Evolutionary conservation across 1,140 invertebrate genomes (phyloP), one percentile per base, ranked within the genome.

Genomic region (Adoxophyes honmai): DNA sequence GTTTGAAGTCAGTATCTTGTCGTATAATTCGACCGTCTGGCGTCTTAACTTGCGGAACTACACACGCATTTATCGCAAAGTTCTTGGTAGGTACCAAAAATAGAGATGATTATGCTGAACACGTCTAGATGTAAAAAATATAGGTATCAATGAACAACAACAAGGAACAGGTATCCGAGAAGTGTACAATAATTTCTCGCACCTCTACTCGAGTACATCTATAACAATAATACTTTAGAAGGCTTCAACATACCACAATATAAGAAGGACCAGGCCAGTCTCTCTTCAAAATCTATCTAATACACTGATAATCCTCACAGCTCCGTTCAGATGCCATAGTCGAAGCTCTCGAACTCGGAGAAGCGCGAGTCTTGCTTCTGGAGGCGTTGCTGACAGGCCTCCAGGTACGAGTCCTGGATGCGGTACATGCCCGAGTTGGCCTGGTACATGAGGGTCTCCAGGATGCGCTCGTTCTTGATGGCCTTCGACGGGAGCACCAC

Each of bases 371-470:
- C 95, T 86, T 97, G 96, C 88, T 96, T 96, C 78, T 96, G 93
- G 73, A 97, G 89, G 70, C 94, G 92, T 81, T 94, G 94, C 66
- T 96, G 94, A 81, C 96, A 98, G 59, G 95, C 96, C 86, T 97
- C 95, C 62, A 98, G 84, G 73, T 95, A 96, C 42, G 92, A 93
- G 74, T 97, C 96, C 74, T 97, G 95, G 73, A 98, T 96, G 33
- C 96, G 91, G 86, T 97, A 98, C 90, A 97, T 97, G 16, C 97
- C 97, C 0, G 96, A 94, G 81, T 97, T 97, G 33, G 96, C 96
- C 90, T 98, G 97, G 77, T 94, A 95, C 94, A 97, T 96, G 16
- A 98, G 89, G 0, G 97, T 98, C 84, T 97, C 96, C 59, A 98
- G 91, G 60, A 98, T 98, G 28, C 95, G 91, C 78, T 98, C 96